These are phyloP conservation scores for Pitta sordida DNA, from an alignment of 2,113 vertebrate genomes.

Conservation along the genomic window DNA sequence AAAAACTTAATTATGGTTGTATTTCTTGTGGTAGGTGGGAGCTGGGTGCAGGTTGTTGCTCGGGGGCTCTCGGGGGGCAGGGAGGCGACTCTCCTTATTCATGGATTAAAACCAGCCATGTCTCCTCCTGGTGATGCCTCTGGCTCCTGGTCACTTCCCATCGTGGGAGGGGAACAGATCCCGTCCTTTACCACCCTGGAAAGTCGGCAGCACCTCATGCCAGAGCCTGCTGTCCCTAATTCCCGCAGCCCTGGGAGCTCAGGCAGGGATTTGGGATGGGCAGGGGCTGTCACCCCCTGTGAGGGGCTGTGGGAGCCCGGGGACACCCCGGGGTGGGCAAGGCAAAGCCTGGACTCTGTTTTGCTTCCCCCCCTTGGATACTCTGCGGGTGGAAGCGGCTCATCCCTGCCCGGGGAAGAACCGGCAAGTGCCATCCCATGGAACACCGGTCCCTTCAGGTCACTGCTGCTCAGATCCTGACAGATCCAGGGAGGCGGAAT, in stretches of 20 bases:
- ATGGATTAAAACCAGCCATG: rapidly evolving
- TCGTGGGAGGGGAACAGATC: rapidly evolving
- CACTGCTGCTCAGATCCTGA: rapidly evolving
- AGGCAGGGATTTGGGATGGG: background rate
- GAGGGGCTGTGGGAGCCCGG: background rate
- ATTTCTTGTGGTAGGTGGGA: background rate
- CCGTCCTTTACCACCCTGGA: background rate
- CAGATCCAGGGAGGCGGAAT: rapidly evolving
- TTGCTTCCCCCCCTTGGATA: background rate
- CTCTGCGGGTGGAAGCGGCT: background rate
- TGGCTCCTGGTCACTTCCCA: rapidly evolving
- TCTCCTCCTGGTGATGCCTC: background rate
- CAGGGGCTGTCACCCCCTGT: rapidly evolving
- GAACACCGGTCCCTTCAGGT: rapidly evolving
- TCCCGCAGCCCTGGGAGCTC: background rate
- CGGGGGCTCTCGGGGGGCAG: background rate
- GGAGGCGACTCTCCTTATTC: background rate
- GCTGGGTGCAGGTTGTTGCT: background rate
- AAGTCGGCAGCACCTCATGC: background rate
- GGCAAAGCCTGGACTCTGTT: rapidly evolving
- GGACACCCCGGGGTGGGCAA: background rate
- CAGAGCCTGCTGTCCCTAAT: rapidly evolving
- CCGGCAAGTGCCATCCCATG: rapidly evolving
- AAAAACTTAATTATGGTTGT: background rate
- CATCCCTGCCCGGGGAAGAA: background rate